A percentile compares a stretch with the other conserved stretches of the same genome.
phyloP scores from a whole-genome alignment of 1,140 invertebrate species.

The Drosophila yakuba region DNA sequence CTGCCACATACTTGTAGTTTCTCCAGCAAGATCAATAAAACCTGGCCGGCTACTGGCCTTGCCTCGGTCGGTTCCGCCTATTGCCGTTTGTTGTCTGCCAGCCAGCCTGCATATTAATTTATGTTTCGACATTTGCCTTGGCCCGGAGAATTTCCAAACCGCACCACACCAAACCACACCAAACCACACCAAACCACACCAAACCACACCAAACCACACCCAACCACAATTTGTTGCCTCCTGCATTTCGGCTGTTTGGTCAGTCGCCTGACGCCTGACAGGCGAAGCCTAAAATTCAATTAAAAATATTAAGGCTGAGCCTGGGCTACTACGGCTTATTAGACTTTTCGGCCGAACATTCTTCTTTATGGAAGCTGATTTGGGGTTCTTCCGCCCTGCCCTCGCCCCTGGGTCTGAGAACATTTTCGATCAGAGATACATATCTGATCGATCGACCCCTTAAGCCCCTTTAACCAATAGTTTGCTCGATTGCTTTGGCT shows the following conservation, averaged over 20 bases:
- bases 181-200: conserved; percentile 11
- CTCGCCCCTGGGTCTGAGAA: conserved; percentile 8
- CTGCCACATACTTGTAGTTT: conserved; percentile 16
- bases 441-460: conserved; percentile 18
- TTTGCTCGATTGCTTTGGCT: conserved; percentile 31
- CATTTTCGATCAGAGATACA: conserved; percentile 34
- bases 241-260: conserved; percentile 8
- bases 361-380: conserved; percentile 37
- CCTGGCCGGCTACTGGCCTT: conserved; percentile 50
- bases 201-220: conserved; percentile 40
- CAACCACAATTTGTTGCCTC: conserved; percentile 32
- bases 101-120: conserved; percentile 55
- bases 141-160: conserved; percentile 49
- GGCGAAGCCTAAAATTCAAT: conserved; percentile 53
- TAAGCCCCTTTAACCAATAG: conserved; percentile 19
- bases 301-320: conserved; percentile 48
- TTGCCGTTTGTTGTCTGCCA: conserved; percentile 46
- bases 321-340: conserved; percentile 52
- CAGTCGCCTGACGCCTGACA: conserved; percentile 13
- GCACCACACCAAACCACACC: background rate
- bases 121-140: conserved; percentile 58
- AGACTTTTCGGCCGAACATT: conserved; percentile 44
- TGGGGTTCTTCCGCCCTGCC: conserved; percentile 29
- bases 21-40: conserved; percentile 42
- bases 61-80: conserved; percentile 46